phyloP scores from a whole-genome alignment of 2,113 vertebrate genomes.

The Eptatretus burgeri region DNA sequence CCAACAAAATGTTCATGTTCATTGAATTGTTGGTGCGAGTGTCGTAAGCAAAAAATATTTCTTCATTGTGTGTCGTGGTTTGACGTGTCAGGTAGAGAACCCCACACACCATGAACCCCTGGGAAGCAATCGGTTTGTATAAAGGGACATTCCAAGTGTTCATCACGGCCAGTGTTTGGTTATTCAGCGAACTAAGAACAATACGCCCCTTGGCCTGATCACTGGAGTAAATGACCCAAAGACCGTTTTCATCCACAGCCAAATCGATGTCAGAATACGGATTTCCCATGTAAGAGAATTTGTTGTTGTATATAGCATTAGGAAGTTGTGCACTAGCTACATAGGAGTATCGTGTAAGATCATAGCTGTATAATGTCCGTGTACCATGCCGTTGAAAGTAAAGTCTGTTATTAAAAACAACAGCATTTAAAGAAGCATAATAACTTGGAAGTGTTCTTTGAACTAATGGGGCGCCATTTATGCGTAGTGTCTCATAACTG shows the following conservation, averaged over 20 bases:
- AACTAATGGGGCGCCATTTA: too few relatives aligned
- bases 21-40: conserved; percentile 24
- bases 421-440: too few relatives aligned
- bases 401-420: too few relatives aligned
- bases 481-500: conserved; percentile 10
- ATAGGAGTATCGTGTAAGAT: too few relatives aligned
- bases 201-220: conserved; percentile 55
- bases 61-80: conserved; percentile 20
- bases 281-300: conserved; percentile 17
- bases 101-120: conserved; percentile 63
- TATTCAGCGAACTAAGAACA: conserved; percentile 65
- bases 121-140: conserved; percentile 33
- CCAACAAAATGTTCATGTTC: conserved; percentile 16
- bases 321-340: neutral
- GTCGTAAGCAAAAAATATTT: conserved; percentile 58
- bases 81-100: conserved; percentile 46
- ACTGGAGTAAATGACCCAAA: conserved; percentile 83
- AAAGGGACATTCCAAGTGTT: conserved; percentile 42
- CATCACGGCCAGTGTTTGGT: conserved; percentile 44
- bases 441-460: too few relatives aligned
- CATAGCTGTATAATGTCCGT: too few relatives aligned
- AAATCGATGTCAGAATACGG: conserved; percentile 16
- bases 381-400: too few relatives aligned
- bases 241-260: conserved; percentile 52
- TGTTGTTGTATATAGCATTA: conserved; percentile 13